Evolutionary conservation across 2,113 vertebrate genomes (phyloP).

Genomic region (Cochlearius cochlearius): DNA sequence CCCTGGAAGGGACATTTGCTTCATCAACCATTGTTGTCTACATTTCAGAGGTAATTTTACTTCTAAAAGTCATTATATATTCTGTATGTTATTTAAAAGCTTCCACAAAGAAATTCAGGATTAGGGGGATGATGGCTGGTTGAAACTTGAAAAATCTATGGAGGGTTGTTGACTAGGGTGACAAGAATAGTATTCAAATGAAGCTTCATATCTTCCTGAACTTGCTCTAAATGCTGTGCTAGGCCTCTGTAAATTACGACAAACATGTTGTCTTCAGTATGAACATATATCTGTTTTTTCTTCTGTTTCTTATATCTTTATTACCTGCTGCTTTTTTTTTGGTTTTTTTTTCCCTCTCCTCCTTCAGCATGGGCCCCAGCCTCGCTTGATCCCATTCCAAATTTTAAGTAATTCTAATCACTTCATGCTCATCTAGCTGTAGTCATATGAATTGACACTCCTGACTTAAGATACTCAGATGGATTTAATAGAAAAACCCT

Average conservation of each 20-base stretch:
- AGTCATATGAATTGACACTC: neutral
- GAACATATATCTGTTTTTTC: neutral
- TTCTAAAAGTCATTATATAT: neutral
- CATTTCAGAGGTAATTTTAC: neutral
- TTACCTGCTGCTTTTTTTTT: neutral
- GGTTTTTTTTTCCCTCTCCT: fast-evolving
- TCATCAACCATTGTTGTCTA: neutral
- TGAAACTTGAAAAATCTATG: neutral
- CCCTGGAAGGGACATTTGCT: neutral
- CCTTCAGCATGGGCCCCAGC: neutral
- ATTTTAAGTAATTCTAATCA: neutral
- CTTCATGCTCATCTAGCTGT: neutral
- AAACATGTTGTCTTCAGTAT: neutral
- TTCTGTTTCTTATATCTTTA: neutral
- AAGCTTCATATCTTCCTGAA: neutral
- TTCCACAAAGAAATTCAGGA: neutral
- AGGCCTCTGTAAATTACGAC: neutral
- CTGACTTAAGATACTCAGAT: neutral
- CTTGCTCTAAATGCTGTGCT: neutral
- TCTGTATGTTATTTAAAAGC: neutral
- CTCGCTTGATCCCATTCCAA: neutral
- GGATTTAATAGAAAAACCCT: neutral
- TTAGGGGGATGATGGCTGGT: fast-evolving
- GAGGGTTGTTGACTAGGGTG: neutral
- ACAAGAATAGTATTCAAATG: neutral